Percentiles rank a stretch among this genome's conserved stretches.
These are phyloP conservation scores for Naso thynnoides DNA, from an alignment of 2,797 vertebrate genomes.

Conservation along the genomic window DNA sequence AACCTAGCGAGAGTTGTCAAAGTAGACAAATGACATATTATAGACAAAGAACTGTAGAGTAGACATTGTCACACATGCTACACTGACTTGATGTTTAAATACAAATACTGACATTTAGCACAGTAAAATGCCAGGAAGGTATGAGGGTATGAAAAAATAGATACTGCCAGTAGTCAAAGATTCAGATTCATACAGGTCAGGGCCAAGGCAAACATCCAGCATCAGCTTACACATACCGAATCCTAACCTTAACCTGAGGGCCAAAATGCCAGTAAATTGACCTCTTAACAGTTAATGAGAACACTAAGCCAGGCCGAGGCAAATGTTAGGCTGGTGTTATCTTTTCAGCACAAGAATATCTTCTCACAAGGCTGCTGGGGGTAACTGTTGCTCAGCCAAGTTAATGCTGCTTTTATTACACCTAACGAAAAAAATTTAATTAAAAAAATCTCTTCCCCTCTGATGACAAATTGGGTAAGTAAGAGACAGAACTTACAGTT, in stretches of 20 bases:
- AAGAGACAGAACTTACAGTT: not conserved
- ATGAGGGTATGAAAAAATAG: too few relatives aligned
- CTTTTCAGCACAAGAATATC: conserved; percentile 36
- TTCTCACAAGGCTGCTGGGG: conserved; percentile 7
- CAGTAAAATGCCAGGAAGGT: too few relatives aligned
- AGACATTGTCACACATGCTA: too few relatives aligned
- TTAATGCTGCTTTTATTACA: not conserved
- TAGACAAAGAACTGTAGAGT: too few relatives aligned
- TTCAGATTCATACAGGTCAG: conserved; percentile 60
- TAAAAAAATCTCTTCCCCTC: not conserved
- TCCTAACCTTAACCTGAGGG: conserved; percentile 68
- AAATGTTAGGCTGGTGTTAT: conserved; percentile 31
- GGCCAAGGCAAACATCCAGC: conserved; percentile 67
- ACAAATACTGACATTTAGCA: too few relatives aligned
- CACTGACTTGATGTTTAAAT: too few relatives aligned
- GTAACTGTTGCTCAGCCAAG: not conserved
- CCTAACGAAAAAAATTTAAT: too few relatives aligned
- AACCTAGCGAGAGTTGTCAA: too few relatives aligned
- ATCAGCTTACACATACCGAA: conserved; percentile 69
- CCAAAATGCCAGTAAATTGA: conserved; percentile 45
- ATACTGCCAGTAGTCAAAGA: conserved; percentile 49
- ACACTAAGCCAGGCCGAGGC: conserved; percentile 6
- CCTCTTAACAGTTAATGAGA: conserved; percentile 55
- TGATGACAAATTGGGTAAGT: conserved; percentile 7
- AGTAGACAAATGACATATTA: too few relatives aligned